These are phyloP conservation scores for Eilema caniola DNA, from an alignment of 2,888 invertebrate species.

Conservation along the genomic window DNA sequence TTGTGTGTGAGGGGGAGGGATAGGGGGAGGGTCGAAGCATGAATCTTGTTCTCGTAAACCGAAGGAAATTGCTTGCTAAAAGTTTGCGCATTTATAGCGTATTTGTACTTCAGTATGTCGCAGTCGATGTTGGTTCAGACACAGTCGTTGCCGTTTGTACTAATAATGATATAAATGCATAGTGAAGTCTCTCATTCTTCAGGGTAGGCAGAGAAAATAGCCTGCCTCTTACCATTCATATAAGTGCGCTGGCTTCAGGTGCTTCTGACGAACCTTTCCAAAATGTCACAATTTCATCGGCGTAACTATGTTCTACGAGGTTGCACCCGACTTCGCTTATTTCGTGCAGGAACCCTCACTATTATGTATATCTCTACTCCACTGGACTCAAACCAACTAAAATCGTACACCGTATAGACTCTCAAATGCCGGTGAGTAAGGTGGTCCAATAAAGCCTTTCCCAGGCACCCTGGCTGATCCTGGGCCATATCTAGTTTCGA, in stretches of 20 bases:
- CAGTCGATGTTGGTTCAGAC: conserved; percentile 57
- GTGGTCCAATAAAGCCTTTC: too few species aligned
- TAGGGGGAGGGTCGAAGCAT: conserved; percentile 55
- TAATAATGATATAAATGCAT: conserved; percentile 20
- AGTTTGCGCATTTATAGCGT: conserved; percentile 81
- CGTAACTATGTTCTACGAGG: background rate
- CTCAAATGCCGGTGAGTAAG: too few species aligned
- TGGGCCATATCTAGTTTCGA: too few species aligned
- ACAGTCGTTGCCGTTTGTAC: conserved; percentile 42
- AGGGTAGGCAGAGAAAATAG: background rate
- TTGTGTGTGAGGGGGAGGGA: conserved; percentile 32
- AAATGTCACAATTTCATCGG: background rate
- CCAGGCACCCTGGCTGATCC: too few species aligned
- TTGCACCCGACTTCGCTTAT: background rate
- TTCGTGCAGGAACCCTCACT: too few species aligned
- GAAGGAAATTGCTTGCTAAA: conserved; percentile 83
- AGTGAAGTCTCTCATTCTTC: background rate
- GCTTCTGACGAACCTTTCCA: background rate
- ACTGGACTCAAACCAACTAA: too few species aligned
- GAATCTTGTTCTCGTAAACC: conserved; percentile 79
- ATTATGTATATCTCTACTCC: too few species aligned
- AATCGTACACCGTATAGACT: too few species aligned
- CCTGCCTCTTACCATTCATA: too few species aligned
- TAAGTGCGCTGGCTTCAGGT: background rate
- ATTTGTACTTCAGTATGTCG: conserved; percentile 62